These are phyloP conservation scores for Drosophila persimilis DNA, from an alignment of 1,140 invertebrate species.

Conservation along the genomic window DNA sequence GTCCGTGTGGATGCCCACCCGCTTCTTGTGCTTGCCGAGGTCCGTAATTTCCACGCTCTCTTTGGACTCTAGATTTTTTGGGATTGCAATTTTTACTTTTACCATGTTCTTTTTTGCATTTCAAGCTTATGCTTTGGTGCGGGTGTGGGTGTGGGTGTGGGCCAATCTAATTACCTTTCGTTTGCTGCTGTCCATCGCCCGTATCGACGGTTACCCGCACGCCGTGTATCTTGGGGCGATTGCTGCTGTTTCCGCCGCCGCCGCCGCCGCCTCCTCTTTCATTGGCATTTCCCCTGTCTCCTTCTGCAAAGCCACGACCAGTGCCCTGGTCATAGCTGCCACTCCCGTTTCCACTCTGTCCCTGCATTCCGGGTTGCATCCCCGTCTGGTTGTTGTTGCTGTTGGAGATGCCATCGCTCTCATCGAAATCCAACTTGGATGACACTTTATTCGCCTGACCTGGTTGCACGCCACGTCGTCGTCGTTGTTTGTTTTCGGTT, in stretches of 20 bases:
- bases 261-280: conserved; percentile 5
- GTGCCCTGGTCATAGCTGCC: conserved; percentile 58
- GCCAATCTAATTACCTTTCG: conserved; percentile 80
- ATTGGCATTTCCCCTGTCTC: not conserved
- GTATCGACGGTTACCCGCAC: conserved; percentile 82
- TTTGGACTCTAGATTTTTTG: conserved; percentile 65
- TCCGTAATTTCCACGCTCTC: conserved; percentile 82
- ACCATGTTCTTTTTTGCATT: conserved; percentile 23
- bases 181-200: conserved; percentile 76
- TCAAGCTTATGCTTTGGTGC: not conserved
- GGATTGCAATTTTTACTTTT: conserved; percentile 40
- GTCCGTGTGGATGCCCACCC: conserved; percentile 82
- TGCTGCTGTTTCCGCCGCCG: conserved; percentile 41
- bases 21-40: conserved; percentile 79
- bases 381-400: conserved; percentile 62
- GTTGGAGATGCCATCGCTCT: conserved; percentile 24
- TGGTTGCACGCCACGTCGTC: conserved; percentile 47
- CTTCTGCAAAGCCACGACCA: conserved; percentile 27
- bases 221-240: conserved; percentile 82
- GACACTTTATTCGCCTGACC: conserved; percentile 80
- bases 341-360: conserved; percentile 30
- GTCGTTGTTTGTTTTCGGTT: conserved; percentile 72
- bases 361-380: conserved; percentile 49
- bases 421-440: conserved; percentile 81
- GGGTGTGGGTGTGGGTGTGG: conserved; percentile 6